Conservation (phyloP, 2,888 invertebrate genomes). For the Diplolepis rosae region DNA sequence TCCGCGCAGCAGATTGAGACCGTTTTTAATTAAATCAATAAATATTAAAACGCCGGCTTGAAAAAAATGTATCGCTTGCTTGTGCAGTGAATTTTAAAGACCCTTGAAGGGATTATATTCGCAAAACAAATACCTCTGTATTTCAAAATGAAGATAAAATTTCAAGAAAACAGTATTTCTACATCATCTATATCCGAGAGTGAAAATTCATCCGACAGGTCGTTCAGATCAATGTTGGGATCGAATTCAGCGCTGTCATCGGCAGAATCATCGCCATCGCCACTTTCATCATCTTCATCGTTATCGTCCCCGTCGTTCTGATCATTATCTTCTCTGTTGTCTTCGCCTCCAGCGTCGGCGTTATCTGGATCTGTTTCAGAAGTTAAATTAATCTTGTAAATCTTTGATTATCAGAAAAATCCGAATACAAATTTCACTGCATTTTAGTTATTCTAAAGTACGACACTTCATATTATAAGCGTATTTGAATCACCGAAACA, state of each 20-base stretch:
- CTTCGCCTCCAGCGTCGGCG: slow-evolving; percentile 55
- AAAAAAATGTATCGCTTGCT: slow-evolving; percentile 12
- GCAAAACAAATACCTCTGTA: slow-evolving; percentile 13
- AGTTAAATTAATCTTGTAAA: slow-evolving; percentile 15
- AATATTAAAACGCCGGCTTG: slow-evolving; percentile 7
- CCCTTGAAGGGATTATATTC: background rate
- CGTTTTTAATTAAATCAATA: slow-evolving; percentile 10
- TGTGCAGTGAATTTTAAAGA: slow-evolving; percentile 19
- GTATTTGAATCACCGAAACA: background rate
- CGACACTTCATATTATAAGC: background rate
- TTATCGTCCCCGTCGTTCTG: slow-evolving; percentile 59
- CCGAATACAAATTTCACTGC: background rate
- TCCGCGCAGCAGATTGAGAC: background rate
- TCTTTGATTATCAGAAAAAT: background rate
- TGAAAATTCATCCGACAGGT: slow-evolving; percentile 59
- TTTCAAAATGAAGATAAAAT: background rate
- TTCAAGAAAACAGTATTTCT: slow-evolving; percentile 57
- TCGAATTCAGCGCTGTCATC: slow-evolving; percentile 63
- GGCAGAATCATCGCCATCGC: slow-evolving; percentile 63
- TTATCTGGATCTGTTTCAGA: slow-evolving; percentile 53
- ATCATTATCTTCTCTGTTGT: slow-evolving; percentile 58
- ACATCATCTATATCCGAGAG: slow-evolving; percentile 64
- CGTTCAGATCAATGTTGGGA: slow-evolving; percentile 50
- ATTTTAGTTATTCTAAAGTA: background rate
- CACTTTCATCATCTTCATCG: slow-evolving; percentile 64